These are phyloP conservation scores for Lasioglossum malachurum DNA, from an alignment of 2,888 invertebrate genomes.

Conservation along the genomic window DNA sequence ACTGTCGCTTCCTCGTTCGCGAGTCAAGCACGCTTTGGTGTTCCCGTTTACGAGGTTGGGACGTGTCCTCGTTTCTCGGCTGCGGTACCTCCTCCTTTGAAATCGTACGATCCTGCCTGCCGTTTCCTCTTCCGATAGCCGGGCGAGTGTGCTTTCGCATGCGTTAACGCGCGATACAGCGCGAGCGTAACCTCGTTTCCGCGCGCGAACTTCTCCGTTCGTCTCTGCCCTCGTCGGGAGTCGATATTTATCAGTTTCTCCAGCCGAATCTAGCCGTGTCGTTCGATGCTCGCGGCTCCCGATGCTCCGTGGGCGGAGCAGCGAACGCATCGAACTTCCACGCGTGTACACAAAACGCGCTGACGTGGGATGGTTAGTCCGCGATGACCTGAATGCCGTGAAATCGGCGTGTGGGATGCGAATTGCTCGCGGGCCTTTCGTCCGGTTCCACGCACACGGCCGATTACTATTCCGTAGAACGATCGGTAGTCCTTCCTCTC, in stretches of 20 bases:
- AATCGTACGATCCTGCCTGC: slow-evolving; percentile 50
- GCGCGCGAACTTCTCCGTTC: slow-evolving; percentile 1
- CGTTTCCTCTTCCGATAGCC: slow-evolving; percentile 61
- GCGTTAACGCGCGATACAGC: slow-evolving; percentile 41
- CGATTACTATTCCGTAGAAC: slow-evolving; percentile 62
- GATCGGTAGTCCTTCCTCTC: slow-evolving; percentile 28
- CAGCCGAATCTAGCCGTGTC: neutral
- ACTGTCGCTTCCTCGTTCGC: slow-evolving; percentile 61
- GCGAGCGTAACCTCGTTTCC: slow-evolving; percentile 46
- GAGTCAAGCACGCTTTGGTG: slow-evolving; percentile 51
- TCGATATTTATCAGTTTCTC: neutral
- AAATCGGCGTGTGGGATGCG: slow-evolving; percentile 65
- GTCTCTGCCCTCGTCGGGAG: neutral
- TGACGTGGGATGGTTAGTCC: slow-evolving; percentile 68
- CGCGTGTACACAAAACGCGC: slow-evolving; percentile 57
- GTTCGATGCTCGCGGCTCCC: neutral
- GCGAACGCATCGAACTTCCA: slow-evolving; percentile 25
- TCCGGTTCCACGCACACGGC: slow-evolving; percentile 61
- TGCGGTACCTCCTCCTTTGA: slow-evolving; percentile 41
- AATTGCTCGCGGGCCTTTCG: slow-evolving; percentile 52
- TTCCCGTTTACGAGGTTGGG: slow-evolving; percentile 64
- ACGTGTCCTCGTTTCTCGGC: slow-evolving; percentile 64
- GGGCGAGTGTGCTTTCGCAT: slow-evolving; percentile 50
- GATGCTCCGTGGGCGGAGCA: slow-evolving; percentile 27
- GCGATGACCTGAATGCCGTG: slow-evolving; percentile 77